Base-by-base conservation (phyloP, 2,888 invertebrate genomes). In the Orchesellides sinensis region DNA sequence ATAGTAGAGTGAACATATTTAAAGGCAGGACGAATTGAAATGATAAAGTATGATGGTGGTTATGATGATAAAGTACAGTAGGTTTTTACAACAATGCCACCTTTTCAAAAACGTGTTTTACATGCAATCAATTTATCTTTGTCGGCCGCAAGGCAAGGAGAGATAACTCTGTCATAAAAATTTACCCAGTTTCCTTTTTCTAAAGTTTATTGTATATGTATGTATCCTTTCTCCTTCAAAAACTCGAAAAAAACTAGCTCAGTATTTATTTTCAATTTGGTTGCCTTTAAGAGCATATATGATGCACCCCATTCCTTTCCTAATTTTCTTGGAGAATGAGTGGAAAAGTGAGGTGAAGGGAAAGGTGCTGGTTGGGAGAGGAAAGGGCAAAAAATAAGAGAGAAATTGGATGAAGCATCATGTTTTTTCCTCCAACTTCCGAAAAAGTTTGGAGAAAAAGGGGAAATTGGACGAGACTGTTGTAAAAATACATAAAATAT, bases 41-140 rank as follows among this genome's bases (percentile, higher is more conserved):
- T 25, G 27, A 27, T n/a, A 61, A 6, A 17, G 6, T 12, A 35
- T 23, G 47, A 27, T 47, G 23, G 17, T 6, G 25, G 47, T 29
- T 17, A 66, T 27, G 45, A 45, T 66, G 47, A 49, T 21, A 3
- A 14, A 49, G 3, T 17, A 32, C 27, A 25, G 21, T 40, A 40
- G 19, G 63, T 32, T 40, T 69, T 68, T 14, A n/a, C n/a, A n/a
- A n/a, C n/a, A n/a, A n/a, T n/a, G n/a, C n/a, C n/a, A n/a, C n/a
- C n/a, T n/a, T n/a, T n/a, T n/a, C n/a, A n/a, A n/a, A 47, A 69
- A 17, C 25, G 32, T 19, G 14, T 35, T 52, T 52, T 52, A 25
- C 65, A 65, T 61, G 47, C 23, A 61, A 80, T 80, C 80, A 73
- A 80, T 80, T 80, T 80, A 70, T 73, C 80, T 59, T 80, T 80